Evolutionary conservation across 2,113 vertebrate genomes (phyloP).

Genomic region (Papio anubis): DNA sequence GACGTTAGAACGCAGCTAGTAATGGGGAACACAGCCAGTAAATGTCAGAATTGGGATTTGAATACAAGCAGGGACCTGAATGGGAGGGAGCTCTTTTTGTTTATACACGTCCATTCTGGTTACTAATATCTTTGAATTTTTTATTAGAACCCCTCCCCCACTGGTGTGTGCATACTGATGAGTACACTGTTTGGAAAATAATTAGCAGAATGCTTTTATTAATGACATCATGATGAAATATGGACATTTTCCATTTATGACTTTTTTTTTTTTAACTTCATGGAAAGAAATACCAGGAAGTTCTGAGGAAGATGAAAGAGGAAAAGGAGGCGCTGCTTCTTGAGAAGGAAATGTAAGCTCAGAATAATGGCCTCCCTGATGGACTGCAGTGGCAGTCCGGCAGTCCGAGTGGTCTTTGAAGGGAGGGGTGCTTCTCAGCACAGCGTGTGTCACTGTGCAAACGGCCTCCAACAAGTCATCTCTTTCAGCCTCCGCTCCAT

Average conservation of each 20-base stretch:
- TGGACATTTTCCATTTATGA: background rate
- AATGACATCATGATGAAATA: background rate
- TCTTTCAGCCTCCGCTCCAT: background rate
- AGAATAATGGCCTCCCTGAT: background rate
- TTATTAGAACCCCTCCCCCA: background rate
- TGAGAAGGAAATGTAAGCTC: constrained; percentile 70
- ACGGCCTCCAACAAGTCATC: background rate
- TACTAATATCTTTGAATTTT: background rate
- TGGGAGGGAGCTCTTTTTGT: background rate
- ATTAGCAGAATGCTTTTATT: background rate
- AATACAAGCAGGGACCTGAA: background rate
- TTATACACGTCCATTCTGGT: background rate
- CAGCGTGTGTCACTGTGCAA: background rate
- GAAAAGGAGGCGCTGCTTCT: constrained; percentile 53
- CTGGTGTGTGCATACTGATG: background rate
- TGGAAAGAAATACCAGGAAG: constrained; percentile 70
- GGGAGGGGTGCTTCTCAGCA: background rate
- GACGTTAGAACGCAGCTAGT: background rate
- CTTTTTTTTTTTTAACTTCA: background rate
- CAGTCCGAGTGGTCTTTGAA: rapidly evolving
- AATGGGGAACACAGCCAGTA: background rate
- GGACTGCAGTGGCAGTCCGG: background rate
- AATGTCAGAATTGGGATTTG: background rate
- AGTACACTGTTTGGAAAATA: background rate
- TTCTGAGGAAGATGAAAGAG: constrained; percentile 57